Conservation (phyloP, 92 coral and sea anemone species). For the Zoanthus sansibaricus region DNA sequence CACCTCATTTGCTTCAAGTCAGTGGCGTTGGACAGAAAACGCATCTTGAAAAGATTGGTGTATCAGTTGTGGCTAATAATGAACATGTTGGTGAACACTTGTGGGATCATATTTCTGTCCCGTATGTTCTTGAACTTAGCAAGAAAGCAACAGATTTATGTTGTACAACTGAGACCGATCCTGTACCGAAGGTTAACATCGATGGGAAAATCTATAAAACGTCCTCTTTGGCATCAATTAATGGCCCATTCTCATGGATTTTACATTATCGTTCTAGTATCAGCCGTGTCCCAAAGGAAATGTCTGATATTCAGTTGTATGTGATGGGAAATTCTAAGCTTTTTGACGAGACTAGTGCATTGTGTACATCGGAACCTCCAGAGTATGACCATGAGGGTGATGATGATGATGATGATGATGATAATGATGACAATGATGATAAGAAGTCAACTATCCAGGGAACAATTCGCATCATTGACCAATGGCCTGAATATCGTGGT, state of each 20-base stretch:
- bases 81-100: slow-evolving; percentile 53
- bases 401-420: too few relatives aligned
- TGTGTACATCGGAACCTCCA: slow-evolving; percentile 25
- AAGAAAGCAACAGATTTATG: slow-evolving; percentile 36
- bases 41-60: slow-evolving; percentile 39
- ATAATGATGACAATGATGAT: too few relatives aligned
- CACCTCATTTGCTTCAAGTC: slow-evolving; percentile 64
- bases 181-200: too few relatives aligned
- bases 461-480: slow-evolving; percentile 61
- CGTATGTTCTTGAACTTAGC: slow-evolving; percentile 57
- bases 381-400: too few relatives aligned
- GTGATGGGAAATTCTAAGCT: slow-evolving; percentile 64
- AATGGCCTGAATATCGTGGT: slow-evolving; percentile 66
- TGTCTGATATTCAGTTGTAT: slow-evolving; percentile 60
- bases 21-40: slow-evolving; percentile 57
- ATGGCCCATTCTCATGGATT: slow-evolving; percentile 68
- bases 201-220: too few relatives aligned
- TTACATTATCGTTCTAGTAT: slow-evolving; percentile 50
- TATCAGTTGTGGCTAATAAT: slow-evolving; percentile 43
- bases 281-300: slow-evolving; percentile 47
- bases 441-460: slow-evolving; percentile 33
- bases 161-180: not conserved
- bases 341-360: slow-evolving; percentile 58
- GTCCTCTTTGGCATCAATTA: slow-evolving; percentile 10
- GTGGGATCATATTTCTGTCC: slow-evolving; percentile 67